phyloP scores from a whole-genome alignment of 2,113 vertebrate genomes.

The Tetrao urogallus region DNA sequence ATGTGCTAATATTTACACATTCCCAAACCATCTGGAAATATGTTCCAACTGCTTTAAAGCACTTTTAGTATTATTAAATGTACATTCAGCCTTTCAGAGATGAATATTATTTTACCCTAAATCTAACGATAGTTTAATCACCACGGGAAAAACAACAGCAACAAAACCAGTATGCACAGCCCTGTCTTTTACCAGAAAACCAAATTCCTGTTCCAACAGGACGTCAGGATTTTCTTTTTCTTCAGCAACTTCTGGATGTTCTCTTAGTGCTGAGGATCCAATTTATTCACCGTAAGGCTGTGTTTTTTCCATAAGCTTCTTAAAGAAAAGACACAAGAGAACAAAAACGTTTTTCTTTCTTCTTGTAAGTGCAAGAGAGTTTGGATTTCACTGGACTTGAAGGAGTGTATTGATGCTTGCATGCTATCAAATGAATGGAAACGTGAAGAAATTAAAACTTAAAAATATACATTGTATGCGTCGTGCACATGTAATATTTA shows the following conservation, averaged over 20 bases:
- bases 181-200: not conserved
- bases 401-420: not conserved
- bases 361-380: not conserved
- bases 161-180: not conserved
- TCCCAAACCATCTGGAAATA: conserved; percentile 57
- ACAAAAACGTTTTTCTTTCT: not conserved
- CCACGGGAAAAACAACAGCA: not conserved
- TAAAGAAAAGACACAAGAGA: not conserved
- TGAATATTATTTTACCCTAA: conserved; percentile 32
- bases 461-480: not conserved
- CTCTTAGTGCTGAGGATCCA: not conserved
- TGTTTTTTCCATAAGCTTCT: not conserved
- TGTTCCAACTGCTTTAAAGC: conserved; percentile 51
- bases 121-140: conserved; percentile 2
- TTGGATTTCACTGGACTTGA: conserved; percentile 13
- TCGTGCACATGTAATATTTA: not conserved
- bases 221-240: not conserved
- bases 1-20: conserved; percentile 51
- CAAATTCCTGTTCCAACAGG: not conserved
- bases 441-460: not conserved
- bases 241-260: not conserved
- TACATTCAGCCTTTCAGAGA: conserved; percentile 22
- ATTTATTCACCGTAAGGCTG: not conserved
- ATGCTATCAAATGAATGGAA: not conserved
- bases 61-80: conserved; percentile 47